Conservation (phyloP, 2,888 invertebrate genomes). For the Taphrorychus bicolor region DNA sequence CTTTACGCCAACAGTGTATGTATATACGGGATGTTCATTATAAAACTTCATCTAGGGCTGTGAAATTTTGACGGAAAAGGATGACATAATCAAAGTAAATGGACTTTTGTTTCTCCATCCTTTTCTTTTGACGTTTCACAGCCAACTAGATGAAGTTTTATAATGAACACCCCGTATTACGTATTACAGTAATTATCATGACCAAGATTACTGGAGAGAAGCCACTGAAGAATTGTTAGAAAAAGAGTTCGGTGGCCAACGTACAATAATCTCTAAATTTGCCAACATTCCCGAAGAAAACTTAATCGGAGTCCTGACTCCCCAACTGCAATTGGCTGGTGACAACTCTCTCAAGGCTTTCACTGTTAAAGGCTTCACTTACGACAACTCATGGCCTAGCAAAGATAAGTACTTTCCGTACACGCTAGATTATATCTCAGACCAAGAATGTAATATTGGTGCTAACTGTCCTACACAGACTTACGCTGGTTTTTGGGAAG, state of each 20-base stretch:
- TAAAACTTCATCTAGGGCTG: too few relatives aligned
- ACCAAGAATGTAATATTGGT: constrained; percentile 64
- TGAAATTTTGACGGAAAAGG: too few relatives aligned
- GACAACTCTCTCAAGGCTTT: constrained; percentile 67
- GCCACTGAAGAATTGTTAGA: constrained; percentile 49
- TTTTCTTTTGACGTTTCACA: too few relatives aligned
- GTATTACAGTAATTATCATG: constrained; percentile 45
- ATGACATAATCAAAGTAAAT: too few relatives aligned
- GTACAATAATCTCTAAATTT: constrained; percentile 50
- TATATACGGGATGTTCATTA: too few relatives aligned
- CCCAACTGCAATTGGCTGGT: constrained; percentile 66
- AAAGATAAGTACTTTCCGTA: constrained; percentile 69
- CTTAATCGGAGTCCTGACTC: constrained; percentile 60
- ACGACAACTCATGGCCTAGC: constrained; percentile 71
- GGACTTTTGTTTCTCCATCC: too few relatives aligned
- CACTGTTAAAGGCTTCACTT: constrained; percentile 61
- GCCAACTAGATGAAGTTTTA: too few relatives aligned
- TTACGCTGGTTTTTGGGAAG: constrained; percentile 69
- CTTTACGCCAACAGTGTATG: neutral
- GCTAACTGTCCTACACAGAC: constrained; percentile 66
- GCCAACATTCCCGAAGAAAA: constrained; percentile 54
- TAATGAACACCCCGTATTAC: too few relatives aligned
- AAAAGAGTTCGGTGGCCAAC: constrained; percentile 57
- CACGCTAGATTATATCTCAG: constrained; percentile 67
- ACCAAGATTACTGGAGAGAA: constrained; percentile 53